Evolutionary conservation across 1,140 invertebrate species (phyloP).

Genomic region (Drosophila melanica): DNA sequence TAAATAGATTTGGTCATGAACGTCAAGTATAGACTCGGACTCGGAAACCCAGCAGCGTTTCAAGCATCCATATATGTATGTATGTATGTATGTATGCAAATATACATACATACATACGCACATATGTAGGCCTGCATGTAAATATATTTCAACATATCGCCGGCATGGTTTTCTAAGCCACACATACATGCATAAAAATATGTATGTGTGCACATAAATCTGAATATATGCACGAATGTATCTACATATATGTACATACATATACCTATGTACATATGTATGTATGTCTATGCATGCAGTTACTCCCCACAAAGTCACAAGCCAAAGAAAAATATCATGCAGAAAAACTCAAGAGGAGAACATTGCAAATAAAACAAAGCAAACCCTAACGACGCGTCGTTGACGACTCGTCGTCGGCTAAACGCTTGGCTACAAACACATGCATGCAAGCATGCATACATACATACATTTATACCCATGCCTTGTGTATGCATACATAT

Average conservation of each 20-base stretch:
- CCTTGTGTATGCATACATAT: not conserved
- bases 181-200: slow-evolving; percentile 3
- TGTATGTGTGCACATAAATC: not conserved
- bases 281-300: not conserved
- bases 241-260: not conserved
- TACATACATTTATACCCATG: slow-evolving; percentile 3
- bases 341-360: slow-evolving; percentile 56
- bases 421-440: slow-evolving; percentile 15
- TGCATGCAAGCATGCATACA: not conserved
- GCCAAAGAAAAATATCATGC: slow-evolving; percentile 52
- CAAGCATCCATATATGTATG: not conserved
- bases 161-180: not conserved
- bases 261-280: not conserved
- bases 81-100: not conserved
- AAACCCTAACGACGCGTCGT: slow-evolving; percentile 35
- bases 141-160: slow-evolving; percentile 1
- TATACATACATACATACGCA: slow-evolving; percentile 3
- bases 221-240: not conserved
- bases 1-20: slow-evolving; percentile 31
- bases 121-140: not conserved
- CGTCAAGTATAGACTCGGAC: slow-evolving; percentile 10
- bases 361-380: slow-evolving; percentile 56
- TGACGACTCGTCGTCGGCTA: slow-evolving; percentile 33
- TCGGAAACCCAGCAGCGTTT: not conserved
- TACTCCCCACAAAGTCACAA: slow-evolving; percentile 48